phyloP scores from a whole-genome alignment of 1,140 invertebrate species.

The Ericerus pela region DNA sequence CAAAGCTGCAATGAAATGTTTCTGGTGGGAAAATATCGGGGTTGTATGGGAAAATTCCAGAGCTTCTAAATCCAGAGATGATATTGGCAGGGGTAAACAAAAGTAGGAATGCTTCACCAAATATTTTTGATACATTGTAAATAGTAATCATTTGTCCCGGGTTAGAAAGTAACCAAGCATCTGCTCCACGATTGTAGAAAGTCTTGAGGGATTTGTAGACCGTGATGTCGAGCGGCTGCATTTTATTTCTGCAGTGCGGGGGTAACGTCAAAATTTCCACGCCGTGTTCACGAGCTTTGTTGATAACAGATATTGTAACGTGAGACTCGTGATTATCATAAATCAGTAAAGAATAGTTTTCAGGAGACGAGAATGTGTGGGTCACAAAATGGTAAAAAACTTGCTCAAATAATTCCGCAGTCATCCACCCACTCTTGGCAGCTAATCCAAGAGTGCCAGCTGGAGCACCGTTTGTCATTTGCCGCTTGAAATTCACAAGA shows the following conservation, averaged over 20 bases:
- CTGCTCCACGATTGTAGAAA: slow-evolving; percentile 9
- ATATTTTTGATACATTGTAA: slow-evolving; percentile 24
- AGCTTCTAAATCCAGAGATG: slow-evolving; percentile 21
- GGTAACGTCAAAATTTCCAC: too few relatives aligned
- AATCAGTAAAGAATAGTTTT: slow-evolving; percentile 21
- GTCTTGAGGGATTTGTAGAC: slow-evolving; percentile 31
- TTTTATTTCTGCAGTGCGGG: slow-evolving; percentile 30
- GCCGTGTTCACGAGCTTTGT: too few relatives aligned
- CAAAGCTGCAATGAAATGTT: too few relatives aligned
- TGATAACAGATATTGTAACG: too few relatives aligned
- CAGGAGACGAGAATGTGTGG: slow-evolving; percentile 21
- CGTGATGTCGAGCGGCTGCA: slow-evolving; percentile 34
- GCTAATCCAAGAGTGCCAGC: slow-evolving; percentile 31
- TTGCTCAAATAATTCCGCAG: slow-evolving; percentile 28
- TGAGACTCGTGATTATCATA: too few relatives aligned
- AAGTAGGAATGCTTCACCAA: slow-evolving; percentile 23
- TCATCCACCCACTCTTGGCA: slow-evolving; percentile 35
- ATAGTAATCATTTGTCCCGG: slow-evolving; percentile 25
- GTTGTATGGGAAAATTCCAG: slow-evolving; percentile 29
- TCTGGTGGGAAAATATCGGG: slow-evolving; percentile 28
- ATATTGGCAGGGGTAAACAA: slow-evolving; percentile 23
- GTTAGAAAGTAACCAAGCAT: slow-evolving; percentile 27
- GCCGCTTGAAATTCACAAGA: slow-evolving; percentile 24
- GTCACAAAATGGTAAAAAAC: slow-evolving; percentile 29
- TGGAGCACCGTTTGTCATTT: slow-evolving; percentile 26